Conservation (phyloP, 2,797 vertebrate genomes). For the Gobio occitaniae region DNA sequence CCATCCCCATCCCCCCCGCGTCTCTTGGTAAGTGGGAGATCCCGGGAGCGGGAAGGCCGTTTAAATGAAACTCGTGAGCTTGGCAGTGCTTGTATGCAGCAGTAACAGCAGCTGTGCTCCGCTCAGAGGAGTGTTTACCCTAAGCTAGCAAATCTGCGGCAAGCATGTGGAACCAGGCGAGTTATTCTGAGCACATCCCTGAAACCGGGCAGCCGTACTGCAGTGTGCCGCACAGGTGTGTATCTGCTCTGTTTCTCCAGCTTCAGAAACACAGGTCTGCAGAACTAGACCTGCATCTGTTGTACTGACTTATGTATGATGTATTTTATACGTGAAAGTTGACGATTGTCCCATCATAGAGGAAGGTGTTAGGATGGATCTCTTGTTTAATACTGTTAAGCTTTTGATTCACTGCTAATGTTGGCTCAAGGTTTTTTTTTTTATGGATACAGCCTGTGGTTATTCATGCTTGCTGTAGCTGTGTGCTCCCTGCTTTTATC, state of each 20-base stretch:
- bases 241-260: constrained; percentile 59
- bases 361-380: not conserved
- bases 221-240: constrained; percentile 77
- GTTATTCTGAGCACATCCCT: constrained; percentile 72
- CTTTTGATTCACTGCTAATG: constrained; percentile 23
- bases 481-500: constrained; percentile 9
- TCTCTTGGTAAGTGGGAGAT: constrained; percentile 50
- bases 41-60: constrained; percentile 60
- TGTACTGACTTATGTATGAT: constrained; percentile 5
- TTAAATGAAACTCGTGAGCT: constrained; percentile 61
- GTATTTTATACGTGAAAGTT: constrained; percentile 9
- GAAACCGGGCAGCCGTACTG: constrained; percentile 72
- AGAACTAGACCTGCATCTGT: constrained; percentile 14
- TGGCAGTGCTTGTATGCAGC: constrained; percentile 58
- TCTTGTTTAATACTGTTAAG: constrained; percentile 4
- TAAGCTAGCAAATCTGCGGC: constrained; percentile 65
- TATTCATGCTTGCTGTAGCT: constrained; percentile 21
- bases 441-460: constrained; percentile 10
- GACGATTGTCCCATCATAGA: not conserved
- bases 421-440: constrained; percentile 5
- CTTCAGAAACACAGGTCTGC: constrained; percentile 7
- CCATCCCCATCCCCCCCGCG: constrained; percentile 20
- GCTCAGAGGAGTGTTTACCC: constrained; percentile 50
- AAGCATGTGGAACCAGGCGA: constrained; percentile 82
- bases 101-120: constrained; percentile 43